Base-by-base conservation (phyloP, 2,888 invertebrate genomes). In the Melikaiella ostensackeni region DNA sequence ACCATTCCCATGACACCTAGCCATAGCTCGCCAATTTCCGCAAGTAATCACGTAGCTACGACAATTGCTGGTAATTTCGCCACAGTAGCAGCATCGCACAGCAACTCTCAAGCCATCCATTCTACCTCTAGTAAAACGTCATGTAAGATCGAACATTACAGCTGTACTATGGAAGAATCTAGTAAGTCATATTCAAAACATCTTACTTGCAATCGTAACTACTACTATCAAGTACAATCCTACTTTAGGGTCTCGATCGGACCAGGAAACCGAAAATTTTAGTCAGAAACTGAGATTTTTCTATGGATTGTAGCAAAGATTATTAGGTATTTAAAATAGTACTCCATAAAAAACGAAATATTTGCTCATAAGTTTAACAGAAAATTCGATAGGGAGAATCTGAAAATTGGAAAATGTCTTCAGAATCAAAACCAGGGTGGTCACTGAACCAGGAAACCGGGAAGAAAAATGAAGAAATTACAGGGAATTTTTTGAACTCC, bases 1-100 rank as follows among this genome's bases (percentile, higher is more conserved):
- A 89, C 90, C 91, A 90, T 91, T 90, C 93, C 93, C 93, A 93
- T 94, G 94, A 93, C 94, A 93, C 93, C 93, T 92, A 91, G 90
- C 90, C 91, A 91, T 87, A 90, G 89, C 89, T 91, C 91, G 86
- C 91, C 90, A 84, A 91, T 90, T 87, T 90, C 91, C 80, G 89
- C 89, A 70, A 90, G 88, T 85, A 91, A 91, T 86, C 91, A 91
- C 78, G 88, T 91, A 78, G 89, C 90, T 70, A 89, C 91, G 75
- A 89, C 90, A 77, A 91, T 90, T 82, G 89, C 89, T 77, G 92
- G 93, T 83, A 94, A 94, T 87, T 95, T 95, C 92, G 94, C 95
- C 80, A 94, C 95, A 50, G 95, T 95, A 86, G 94, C 95, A 82
- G 94, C 94, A 74, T 90, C 91, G 80, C 91, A 91, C 85, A 90